Conservation (phyloP, 37 sponge, comb jelly and placozoan genomes). For the Crambe crambe region DNA sequence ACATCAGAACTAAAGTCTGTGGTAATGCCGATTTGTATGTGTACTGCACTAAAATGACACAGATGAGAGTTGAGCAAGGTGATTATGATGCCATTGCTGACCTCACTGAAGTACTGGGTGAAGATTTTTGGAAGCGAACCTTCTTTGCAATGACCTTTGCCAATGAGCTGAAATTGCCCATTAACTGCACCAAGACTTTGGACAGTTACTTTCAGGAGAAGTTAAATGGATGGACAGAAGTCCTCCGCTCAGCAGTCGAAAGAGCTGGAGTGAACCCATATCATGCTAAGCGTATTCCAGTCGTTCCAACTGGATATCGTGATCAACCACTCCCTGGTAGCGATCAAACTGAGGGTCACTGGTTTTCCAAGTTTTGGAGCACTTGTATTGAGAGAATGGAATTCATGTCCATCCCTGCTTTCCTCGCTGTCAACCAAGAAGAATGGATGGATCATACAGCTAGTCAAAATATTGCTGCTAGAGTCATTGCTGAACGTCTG, state of each 20-base stretch:
- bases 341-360: neutral
- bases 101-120: slow-evolving; percentile 3
- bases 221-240: neutral
- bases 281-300: neutral
- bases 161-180: neutral
- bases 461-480: neutral
- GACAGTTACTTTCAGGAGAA: neutral
- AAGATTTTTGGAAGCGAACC: neutral
- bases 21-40: neutral
- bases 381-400: neutral
- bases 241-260: neutral
- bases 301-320: slow-evolving; percentile 4
- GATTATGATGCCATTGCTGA: slow-evolving; percentile 1
- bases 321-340: neutral
- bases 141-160: slow-evolving; percentile 12
- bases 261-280: neutral
- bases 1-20: neutral
- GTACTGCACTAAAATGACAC: neutral
- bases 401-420: slow-evolving; percentile 2
- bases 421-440: slow-evolving; percentile 7
- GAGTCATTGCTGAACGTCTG: neutral
- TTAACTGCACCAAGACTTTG: neutral
- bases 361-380: slow-evolving; percentile 1
- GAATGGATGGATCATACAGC: neutral
- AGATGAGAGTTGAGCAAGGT: neutral